phyloP scores from a whole-genome alignment of 2,888 invertebrate species.

The Agrochola litura region DNA sequence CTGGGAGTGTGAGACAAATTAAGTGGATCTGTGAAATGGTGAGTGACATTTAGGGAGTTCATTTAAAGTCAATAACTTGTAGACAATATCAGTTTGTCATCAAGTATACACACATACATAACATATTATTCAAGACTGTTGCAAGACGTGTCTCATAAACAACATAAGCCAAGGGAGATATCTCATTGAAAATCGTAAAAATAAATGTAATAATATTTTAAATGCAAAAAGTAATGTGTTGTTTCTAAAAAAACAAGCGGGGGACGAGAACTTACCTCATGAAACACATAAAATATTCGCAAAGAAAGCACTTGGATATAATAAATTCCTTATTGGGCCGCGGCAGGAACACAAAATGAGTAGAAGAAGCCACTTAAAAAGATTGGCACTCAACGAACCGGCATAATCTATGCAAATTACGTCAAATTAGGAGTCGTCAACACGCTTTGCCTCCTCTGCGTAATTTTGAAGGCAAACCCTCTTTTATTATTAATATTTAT shows the following conservation, averaged over 20 bases:
- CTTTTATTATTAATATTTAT: constrained; percentile 91
- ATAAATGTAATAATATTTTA: constrained; percentile 16
- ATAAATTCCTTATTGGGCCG: constrained; percentile 86
- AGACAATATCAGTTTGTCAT: constrained; percentile 4
- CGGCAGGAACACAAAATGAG: constrained; percentile 87
- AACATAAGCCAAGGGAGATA: not conserved
- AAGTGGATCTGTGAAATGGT: constrained; percentile 8
- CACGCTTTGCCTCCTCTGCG: constrained; percentile 84
- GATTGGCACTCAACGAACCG: constrained; percentile 90
- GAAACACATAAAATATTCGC: constrained; percentile 76
- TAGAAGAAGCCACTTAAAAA: constrained; percentile 90
- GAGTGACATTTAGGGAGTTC: constrained; percentile 16
- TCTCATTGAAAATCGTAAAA: constrained; percentile 11
- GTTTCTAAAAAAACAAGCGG: constrained; percentile 64
- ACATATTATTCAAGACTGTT: not conserved
- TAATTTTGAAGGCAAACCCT: constrained; percentile 89
- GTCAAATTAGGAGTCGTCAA: constrained; percentile 90
- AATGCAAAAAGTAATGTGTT: constrained; percentile 47
- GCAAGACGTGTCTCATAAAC: not conserved
- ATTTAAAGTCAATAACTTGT: constrained; percentile 12
- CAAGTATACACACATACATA: not conserved
- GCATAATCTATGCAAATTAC: constrained; percentile 91
- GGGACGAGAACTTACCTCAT: constrained; percentile 71
- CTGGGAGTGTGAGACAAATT: constrained; percentile 5
- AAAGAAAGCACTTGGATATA: constrained; percentile 81